Evolutionary conservation across 2,888 invertebrate genomes (phyloP).

Genomic region (Xiphydria camelus): DNA sequence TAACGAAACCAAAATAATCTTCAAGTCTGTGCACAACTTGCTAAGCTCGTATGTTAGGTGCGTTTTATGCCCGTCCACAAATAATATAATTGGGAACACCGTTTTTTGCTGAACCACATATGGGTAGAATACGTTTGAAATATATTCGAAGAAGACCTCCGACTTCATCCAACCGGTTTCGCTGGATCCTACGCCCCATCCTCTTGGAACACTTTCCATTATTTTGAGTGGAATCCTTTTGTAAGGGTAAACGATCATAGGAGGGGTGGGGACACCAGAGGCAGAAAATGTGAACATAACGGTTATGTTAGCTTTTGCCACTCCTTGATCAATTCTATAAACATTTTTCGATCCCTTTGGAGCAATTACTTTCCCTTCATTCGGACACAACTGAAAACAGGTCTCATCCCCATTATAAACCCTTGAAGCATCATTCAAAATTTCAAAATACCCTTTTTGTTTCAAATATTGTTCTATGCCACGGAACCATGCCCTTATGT

Average conservation of each 20-base stretch:
- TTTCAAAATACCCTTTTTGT: slow-evolving; percentile 24
- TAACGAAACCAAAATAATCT: slow-evolving; percentile 31
- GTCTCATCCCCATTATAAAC: slow-evolving; percentile 43
- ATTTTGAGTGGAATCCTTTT: no score
- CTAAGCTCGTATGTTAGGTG: slow-evolving; percentile 28
- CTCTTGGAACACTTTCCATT: no score
- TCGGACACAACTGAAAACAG: slow-evolving; percentile 34
- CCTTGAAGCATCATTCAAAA: slow-evolving; percentile 31
- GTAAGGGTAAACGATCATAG: no score
- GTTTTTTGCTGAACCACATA: slow-evolving; percentile 22
- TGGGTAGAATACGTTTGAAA: slow-evolving; percentile 22
- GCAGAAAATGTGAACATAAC: no score
- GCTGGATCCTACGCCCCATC: neutral
- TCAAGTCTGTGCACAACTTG: slow-evolving; percentile 25
- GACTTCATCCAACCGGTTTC: slow-evolving; percentile 18
- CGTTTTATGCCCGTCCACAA: slow-evolving; percentile 28
- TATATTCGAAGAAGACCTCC: no score
- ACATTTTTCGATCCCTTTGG: no score
- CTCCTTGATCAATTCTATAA: slow-evolving; percentile 14
- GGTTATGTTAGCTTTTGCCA: no score
- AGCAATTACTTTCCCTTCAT: slow-evolving; percentile 31
- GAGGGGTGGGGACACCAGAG: no score
- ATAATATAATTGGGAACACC: slow-evolving; percentile 17
- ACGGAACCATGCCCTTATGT: slow-evolving; percentile 34
- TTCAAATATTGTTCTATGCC: slow-evolving; percentile 25